Percentiles rank a stretch among this genome's conserved stretches.
Evolutionary conservation across 2,888 invertebrate genomes (phyloP).

Genomic region (Allygus modestus): DNA sequence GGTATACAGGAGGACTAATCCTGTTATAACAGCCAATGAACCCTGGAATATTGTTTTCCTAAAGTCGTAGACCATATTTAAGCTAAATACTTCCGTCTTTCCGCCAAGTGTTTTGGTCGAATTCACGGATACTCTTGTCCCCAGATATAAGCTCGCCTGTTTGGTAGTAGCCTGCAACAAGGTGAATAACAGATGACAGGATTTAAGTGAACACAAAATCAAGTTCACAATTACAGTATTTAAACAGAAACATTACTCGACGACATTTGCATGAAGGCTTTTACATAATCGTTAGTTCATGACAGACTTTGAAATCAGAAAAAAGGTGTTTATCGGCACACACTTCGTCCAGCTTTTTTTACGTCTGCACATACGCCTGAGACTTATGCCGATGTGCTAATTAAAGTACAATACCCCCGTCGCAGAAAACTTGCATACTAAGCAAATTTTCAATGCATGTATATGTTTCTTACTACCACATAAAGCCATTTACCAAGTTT

Average conservation of each 20-base stretch:
- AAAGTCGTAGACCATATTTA: slow-evolving; percentile 53
- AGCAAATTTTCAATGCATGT: too few species aligned
- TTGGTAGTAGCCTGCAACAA: slow-evolving; percentile 78
- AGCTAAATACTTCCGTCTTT: slow-evolving; percentile 75
- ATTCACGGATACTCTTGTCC: slow-evolving; percentile 73
- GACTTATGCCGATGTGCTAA: too few species aligned
- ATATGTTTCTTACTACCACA: too few species aligned
- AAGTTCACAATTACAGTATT: neutral
- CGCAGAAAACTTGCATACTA: too few species aligned
- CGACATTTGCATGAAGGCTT: neutral
- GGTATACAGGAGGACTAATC: slow-evolving; percentile 50
- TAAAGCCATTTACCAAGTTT: too few species aligned
- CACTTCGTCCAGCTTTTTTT: too few species aligned
- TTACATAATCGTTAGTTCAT: neutral
- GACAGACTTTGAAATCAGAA: too few species aligned
- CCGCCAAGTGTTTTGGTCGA: slow-evolving; percentile 79
- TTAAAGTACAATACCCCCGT: too few species aligned
- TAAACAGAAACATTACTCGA: neutral
- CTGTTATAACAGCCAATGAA: slow-evolving; percentile 29
- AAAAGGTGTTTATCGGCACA: too few species aligned
- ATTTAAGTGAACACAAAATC: too few species aligned
- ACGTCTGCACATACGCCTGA: too few species aligned
- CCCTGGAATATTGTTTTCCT: slow-evolving; percentile 31
- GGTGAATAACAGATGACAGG: neutral
- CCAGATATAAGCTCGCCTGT: slow-evolving; percentile 81